Evolutionary conservation across 2,888 invertebrate species (phyloP).

Genomic region (Synergus itoensis): DNA sequence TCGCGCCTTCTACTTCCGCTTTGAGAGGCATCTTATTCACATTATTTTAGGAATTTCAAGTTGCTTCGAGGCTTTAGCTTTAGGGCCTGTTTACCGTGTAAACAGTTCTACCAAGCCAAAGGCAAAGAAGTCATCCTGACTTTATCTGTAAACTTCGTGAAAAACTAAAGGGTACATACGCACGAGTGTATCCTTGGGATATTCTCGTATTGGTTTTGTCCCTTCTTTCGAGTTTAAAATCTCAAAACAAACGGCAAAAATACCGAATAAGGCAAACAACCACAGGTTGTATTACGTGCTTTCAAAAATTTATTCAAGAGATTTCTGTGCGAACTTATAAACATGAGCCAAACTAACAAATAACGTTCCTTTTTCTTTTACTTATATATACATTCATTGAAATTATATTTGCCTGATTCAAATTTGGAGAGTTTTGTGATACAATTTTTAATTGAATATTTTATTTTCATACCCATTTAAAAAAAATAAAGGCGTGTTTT

Average conservation of each 20-base stretch:
- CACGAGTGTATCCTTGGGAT: constrained; percentile 26
- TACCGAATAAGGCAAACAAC: constrained; percentile 31
- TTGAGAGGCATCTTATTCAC: constrained; percentile 8
- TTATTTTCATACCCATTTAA: neutral
- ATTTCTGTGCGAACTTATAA: neutral
- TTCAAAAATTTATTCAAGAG: neutral
- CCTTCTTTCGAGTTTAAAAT: constrained; percentile 33
- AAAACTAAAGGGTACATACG: constrained; percentile 40
- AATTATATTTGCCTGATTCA: neutral
- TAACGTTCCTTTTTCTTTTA: neutral
- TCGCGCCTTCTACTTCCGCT: constrained; percentile 23
- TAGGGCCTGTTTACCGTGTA: constrained; percentile 33
- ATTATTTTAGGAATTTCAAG: constrained; percentile 41
- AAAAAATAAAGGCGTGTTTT: neutral
- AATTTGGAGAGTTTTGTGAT: neutral
- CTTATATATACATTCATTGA: too few species aligned
- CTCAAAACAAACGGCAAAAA: constrained; percentile 37
- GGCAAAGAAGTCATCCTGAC: constrained; percentile 31
- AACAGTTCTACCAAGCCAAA: constrained; percentile 18
- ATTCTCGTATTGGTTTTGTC: constrained; percentile 33
- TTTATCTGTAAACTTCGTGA: constrained; percentile 38
- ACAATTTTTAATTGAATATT: neutral
- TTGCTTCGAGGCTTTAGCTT: constrained; percentile 24
- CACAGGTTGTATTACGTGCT: constrained; percentile 20
- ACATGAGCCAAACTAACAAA: neutral